Conservation (phyloP, 2,888 invertebrate genomes). For the Nudaria mundana region DNA sequence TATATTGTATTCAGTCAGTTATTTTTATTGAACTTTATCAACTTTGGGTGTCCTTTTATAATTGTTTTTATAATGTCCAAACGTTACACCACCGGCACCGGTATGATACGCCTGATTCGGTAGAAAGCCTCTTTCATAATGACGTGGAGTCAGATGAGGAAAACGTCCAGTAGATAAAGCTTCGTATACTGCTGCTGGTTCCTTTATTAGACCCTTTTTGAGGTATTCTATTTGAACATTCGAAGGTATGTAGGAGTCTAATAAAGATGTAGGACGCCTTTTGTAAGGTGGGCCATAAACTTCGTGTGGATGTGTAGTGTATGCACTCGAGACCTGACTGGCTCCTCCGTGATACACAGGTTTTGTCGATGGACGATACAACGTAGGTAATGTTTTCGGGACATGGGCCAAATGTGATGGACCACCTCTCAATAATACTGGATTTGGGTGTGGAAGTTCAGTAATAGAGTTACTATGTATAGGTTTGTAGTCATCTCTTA, state of each 20-base stretch:
- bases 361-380: slow-evolving; percentile 58
- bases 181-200: slow-evolving; percentile 66
- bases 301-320: slow-evolving; percentile 48
- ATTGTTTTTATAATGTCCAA: slow-evolving; percentile 69
- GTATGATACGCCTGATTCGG: slow-evolving; percentile 77
- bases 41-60: slow-evolving; percentile 65
- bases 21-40: slow-evolving; percentile 42
- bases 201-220: slow-evolving; percentile 66
- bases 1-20: slow-evolving; percentile 27
- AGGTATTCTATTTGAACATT: slow-evolving; percentile 74
- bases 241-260: slow-evolving; percentile 83
- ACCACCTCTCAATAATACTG: slow-evolving; percentile 52
- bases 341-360: slow-evolving; percentile 55
- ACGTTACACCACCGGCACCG: slow-evolving; percentile 65
- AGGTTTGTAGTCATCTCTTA: slow-evolving; percentile 54
- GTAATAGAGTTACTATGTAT: slow-evolving; percentile 31
- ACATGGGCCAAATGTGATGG: slow-evolving; percentile 62
- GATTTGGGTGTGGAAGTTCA: slow-evolving; percentile 62
- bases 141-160: slow-evolving; percentile 46
- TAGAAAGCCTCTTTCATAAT: slow-evolving; percentile 69
- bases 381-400: slow-evolving; percentile 65
- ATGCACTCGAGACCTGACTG: slow-evolving; percentile 38
- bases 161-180: slow-evolving; percentile 60
- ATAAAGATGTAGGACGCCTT: slow-evolving; percentile 71
- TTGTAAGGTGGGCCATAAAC: slow-evolving; percentile 47